Conservation (phyloP, 2,888 invertebrate genomes). For the Drosophila histrio region DNA sequence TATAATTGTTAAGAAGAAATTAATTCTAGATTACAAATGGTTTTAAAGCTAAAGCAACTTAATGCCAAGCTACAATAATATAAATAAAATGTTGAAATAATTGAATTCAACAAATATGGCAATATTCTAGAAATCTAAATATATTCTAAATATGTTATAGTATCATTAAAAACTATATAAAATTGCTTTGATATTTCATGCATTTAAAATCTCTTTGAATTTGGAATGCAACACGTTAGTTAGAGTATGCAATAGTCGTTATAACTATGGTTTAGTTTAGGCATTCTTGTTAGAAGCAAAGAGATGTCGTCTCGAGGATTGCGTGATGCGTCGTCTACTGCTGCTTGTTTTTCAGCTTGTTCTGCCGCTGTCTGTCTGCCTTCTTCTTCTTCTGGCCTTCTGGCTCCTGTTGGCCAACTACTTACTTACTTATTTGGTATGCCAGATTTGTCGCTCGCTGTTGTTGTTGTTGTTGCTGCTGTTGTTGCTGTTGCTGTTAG, state of each 20-base stretch:
- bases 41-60: too few species aligned
- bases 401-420: constrained; percentile 21
- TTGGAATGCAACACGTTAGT: background rate
- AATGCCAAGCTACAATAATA: too few species aligned
- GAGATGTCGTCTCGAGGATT: constrained; percentile 30
- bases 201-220: too few species aligned
- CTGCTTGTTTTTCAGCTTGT: constrained; percentile 5
- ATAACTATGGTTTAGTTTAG: background rate
- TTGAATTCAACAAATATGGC: too few species aligned
- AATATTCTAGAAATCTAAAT: too few species aligned
- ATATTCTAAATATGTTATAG: too few species aligned
- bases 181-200: too few species aligned
- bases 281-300: constrained; percentile 23
- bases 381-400: constrained; percentile 14
- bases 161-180: too few species aligned
- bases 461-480: constrained; percentile 47
- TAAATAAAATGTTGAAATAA: too few species aligned
- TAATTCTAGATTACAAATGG: too few species aligned
- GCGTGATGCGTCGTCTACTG: constrained; percentile 34
- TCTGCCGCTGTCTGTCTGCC: constrained; percentile 25
- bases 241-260: constrained; percentile 4
- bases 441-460: constrained; percentile 65
- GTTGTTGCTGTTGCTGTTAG: constrained; percentile 40
- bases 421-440: constrained; percentile 66
- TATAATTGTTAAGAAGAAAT: too few species aligned